Evolutionary conservation across 2,888 invertebrate genomes (phyloP).

Genomic region (Pelosia muscerda): DNA sequence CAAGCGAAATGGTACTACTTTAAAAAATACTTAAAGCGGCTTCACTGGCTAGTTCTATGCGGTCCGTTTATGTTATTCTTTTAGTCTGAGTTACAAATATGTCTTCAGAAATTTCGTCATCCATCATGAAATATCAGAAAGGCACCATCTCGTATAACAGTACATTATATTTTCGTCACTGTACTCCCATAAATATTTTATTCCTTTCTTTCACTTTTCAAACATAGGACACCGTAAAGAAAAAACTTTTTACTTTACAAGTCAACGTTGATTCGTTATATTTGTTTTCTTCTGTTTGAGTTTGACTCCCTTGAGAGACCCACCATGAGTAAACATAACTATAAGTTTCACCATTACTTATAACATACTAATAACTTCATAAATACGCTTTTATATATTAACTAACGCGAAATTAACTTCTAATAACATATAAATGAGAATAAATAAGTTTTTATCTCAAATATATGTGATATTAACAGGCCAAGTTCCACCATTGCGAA

Average conservation of each 20-base stretch:
- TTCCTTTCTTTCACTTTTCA: conserved; percentile 11
- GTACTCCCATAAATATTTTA: conserved; percentile 9
- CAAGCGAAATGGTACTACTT: too few relatives aligned
- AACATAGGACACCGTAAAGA: conserved; percentile 16
- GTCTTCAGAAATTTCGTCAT: not conserved
- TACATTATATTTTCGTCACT: not conserved
- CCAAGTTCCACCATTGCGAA: conserved; percentile 54
- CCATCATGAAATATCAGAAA: not conserved
- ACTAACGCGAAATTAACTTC: conserved; percentile 17
- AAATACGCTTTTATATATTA: conserved; percentile 34
- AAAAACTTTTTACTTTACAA: conserved; percentile 46
- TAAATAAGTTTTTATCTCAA: conserved; percentile 45
- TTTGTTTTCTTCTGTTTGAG: conserved; percentile 51
- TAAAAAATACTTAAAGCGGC: too few relatives aligned
- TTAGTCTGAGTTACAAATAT: too few relatives aligned
- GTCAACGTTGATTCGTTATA: conserved; percentile 40
- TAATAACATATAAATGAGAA: conserved; percentile 29
- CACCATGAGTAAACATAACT: conserved; percentile 32
- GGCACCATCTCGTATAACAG: not conserved
- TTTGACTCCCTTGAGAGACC: conserved; percentile 37
- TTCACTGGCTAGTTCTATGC: too few relatives aligned
- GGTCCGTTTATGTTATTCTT: too few relatives aligned
- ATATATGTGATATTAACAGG: conserved; percentile 49
- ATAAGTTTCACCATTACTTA: conserved; percentile 36
- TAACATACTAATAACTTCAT: conserved; percentile 30